These are phyloP conservation scores for Drosophila pseudotalamancana DNA, from an alignment of 2,888 invertebrate genomes.

Conservation along the genomic window DNA sequence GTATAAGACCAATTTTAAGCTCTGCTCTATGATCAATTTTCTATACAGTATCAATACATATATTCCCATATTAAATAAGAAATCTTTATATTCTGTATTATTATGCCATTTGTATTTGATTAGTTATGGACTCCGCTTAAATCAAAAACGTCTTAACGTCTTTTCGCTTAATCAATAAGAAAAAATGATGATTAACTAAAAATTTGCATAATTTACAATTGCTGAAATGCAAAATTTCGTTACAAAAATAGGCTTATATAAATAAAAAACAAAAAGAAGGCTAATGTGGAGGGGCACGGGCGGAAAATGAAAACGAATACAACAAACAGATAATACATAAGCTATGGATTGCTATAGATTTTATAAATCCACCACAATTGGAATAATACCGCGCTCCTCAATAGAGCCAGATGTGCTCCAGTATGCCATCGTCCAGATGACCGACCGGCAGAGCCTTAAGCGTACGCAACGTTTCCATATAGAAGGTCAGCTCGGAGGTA, in stretches of 20 bases:
- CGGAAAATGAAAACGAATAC: too few relatives aligned
- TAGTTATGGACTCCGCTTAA: slow-evolving; percentile 4
- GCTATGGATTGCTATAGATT: slow-evolving; percentile 13
- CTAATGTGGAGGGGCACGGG: background rate
- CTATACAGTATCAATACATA: too few relatives aligned
- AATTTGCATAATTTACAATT: slow-evolving; percentile 24
- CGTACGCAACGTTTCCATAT: slow-evolving; percentile 93
- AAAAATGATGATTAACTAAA: background rate
- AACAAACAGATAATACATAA: background rate
- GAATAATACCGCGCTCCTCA: slow-evolving; percentile 51
- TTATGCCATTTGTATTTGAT: slow-evolving; percentile 23
- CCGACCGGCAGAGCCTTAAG: slow-evolving; percentile 90
- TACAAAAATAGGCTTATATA: slow-evolving; percentile 31
- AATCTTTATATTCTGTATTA: background rate
- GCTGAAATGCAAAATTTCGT: slow-evolving; percentile 11
- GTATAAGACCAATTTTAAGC: too few relatives aligned
- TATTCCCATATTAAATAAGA: background rate
- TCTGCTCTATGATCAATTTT: too few relatives aligned
- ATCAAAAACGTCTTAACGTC: background rate
- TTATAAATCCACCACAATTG: slow-evolving; percentile 35
- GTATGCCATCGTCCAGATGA: slow-evolving; percentile 89
- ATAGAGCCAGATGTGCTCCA: slow-evolving; percentile 91
- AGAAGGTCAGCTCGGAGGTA: slow-evolving; percentile 96
- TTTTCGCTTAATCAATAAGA: background rate
- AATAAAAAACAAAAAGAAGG: slow-evolving; percentile 29